A percentile compares a stretch with the other conserved stretches of the same genome.
phyloP scores from a whole-genome alignment of 2,113 vertebrate genomes.

The Willisornis vidua region DNA sequence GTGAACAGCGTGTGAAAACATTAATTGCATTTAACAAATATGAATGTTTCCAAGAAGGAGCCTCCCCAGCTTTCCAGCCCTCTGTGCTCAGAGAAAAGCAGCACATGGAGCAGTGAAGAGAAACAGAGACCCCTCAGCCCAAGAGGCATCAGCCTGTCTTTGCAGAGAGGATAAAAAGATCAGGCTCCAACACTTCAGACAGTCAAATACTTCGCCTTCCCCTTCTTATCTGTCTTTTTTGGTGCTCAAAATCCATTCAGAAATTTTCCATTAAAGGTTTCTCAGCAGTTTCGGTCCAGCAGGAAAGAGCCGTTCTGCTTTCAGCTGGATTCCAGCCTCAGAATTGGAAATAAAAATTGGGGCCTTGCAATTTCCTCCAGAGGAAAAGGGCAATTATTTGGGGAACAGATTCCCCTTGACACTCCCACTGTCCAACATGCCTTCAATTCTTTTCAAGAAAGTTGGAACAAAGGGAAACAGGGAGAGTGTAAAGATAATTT shows the following conservation, averaged over 20 bases:
- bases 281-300: neutral
- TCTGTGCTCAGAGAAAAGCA: neutral
- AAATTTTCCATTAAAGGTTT: neutral
- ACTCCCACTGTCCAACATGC: neutral
- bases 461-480: neutral
- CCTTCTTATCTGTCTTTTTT: neutral
- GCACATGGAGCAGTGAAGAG: neutral
- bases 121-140: neutral
- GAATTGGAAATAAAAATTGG: neutral
- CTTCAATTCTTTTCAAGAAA: neutral
- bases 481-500: neutral
- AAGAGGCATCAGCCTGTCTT: neutral
- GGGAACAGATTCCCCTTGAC: neutral
- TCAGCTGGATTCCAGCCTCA: neutral
- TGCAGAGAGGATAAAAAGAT: neutral
- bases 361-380: neutral
- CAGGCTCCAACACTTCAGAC: neutral
- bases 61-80: neutral
- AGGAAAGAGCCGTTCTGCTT: neutral
- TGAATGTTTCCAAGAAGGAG: neutral
- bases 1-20: neutral
- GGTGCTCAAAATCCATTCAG: neutral
- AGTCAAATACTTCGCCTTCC: neutral
- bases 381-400: neutral
- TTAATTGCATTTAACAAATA: conserved; percentile 1